Evolutionary conservation across 2,888 invertebrate species (phyloP).

Genomic region (Lithophane semibrunnea): DNA sequence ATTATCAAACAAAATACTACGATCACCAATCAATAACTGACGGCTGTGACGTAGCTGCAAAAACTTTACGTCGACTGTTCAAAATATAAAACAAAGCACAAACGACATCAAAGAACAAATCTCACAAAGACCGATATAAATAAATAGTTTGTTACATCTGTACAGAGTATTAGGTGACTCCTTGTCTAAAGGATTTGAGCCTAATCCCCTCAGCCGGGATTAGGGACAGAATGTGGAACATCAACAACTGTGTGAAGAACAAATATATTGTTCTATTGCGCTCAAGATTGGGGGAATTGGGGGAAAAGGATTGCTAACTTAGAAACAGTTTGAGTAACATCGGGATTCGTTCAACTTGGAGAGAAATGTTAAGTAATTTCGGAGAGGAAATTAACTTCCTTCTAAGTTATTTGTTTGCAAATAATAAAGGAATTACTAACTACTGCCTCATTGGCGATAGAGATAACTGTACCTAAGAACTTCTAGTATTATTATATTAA

Average conservation of each 20-base stretch:
- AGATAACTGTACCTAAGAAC: neutral
- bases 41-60: neutral
- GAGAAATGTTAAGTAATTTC: conserved; percentile 52
- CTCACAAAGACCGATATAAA: conserved; percentile 21
- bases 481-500: neutral
- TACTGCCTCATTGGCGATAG: neutral
- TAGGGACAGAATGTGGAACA: conserved; percentile 36
- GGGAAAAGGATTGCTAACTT: conserved; percentile 45
- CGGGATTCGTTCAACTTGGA: conserved; percentile 44
- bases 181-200: conserved; percentile 47
- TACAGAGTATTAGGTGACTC: conserved; percentile 46
- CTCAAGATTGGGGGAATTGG: conserved; percentile 22
- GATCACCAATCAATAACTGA: neutral
- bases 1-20: neutral
- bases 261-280: conserved; percentile 47
- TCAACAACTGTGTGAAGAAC: conserved; percentile 50
- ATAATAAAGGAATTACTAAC: conserved; percentile 31
- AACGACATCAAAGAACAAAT: conserved; percentile 12
- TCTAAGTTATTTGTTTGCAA: conserved; percentile 49
- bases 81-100: neutral
- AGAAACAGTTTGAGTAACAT: conserved; percentile 48
- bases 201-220: conserved; percentile 43
- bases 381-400: conserved; percentile 49
- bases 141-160: conserved; percentile 32
- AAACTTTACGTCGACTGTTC: accelerated